phyloP scores from a whole-genome alignment of 2,888 invertebrate genomes.

The Trichogramma evanescens region DNA sequence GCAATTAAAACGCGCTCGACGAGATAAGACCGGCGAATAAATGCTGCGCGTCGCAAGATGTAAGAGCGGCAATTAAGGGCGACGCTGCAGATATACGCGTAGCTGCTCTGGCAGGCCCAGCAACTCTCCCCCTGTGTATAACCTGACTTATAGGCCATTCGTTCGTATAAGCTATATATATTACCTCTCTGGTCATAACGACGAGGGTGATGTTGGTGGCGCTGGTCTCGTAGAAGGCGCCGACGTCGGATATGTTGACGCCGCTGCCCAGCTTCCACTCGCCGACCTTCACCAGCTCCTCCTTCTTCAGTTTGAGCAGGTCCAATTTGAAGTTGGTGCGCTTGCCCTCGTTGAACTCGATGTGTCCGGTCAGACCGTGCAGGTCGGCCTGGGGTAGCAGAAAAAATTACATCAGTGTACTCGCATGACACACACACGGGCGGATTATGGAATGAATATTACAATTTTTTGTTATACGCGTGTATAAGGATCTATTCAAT shows the following conservation, averaged over 20 bases:
- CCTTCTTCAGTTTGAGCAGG: slow-evolving; percentile 71
- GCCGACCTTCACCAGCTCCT: slow-evolving; percentile 73
- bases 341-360: slow-evolving; percentile 79
- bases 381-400: slow-evolving; percentile 60
- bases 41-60: too few relatives aligned
- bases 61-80: too few relatives aligned
- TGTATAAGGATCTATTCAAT: too few relatives aligned
- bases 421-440: too few relatives aligned
- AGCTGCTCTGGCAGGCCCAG: too few relatives aligned
- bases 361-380: slow-evolving; percentile 79
- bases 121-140: too few relatives aligned
- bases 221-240: slow-evolving; percentile 76
- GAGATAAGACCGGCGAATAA: too few relatives aligned
- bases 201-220: slow-evolving; percentile 79
- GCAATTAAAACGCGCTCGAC: too few relatives aligned
- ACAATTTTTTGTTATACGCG: too few relatives aligned
- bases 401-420: background rate
- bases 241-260: slow-evolving; percentile 75
- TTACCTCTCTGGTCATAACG: slow-evolving; percentile 84
- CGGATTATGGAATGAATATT: too few relatives aligned
- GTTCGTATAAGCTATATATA: background rate
- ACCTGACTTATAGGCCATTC: too few relatives aligned
- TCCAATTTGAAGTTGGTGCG: slow-evolving; percentile 80
- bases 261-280: slow-evolving; percentile 71
- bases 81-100: too few relatives aligned